Percentiles rank a stretch among this genome's conserved stretches.
Evolutionary conservation across 2,113 vertebrate genomes (phyloP).

Genomic region (Dryoscopus gambensis): DNA sequence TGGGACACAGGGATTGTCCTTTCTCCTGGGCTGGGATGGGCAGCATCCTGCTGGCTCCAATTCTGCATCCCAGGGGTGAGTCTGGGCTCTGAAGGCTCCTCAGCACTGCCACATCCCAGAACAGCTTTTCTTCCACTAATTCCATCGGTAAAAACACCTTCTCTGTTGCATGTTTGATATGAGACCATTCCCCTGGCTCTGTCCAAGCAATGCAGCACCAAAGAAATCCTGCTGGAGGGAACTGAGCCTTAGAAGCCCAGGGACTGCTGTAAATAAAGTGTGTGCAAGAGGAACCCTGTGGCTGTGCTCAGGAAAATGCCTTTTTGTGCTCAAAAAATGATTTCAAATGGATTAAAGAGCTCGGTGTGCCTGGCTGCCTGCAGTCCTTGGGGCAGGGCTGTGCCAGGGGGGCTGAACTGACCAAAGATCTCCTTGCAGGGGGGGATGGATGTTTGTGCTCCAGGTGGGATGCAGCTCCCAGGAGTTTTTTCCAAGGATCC

Average conservation of each 20-base stretch:
- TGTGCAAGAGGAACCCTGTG: not conserved
- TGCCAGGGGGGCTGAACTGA: not conserved
- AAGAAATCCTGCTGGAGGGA: not conserved
- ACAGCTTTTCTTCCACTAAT: not conserved
- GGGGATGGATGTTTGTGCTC: not conserved
- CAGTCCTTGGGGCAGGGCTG: not conserved
- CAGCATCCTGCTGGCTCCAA: not conserved
- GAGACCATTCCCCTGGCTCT: not conserved
- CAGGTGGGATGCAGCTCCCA: not conserved
- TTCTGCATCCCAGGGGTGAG: not conserved
- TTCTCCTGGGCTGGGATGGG: not conserved
- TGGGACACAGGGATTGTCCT: accelerated
- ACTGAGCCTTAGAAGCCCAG: not conserved
- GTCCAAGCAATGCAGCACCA: not conserved
- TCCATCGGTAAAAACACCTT: not conserved
- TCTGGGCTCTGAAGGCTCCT: not conserved
- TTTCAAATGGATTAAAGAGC: not conserved
- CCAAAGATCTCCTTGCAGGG: not conserved
- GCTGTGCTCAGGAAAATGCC: not conserved
- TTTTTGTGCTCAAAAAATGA: not conserved
- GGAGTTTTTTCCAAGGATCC: not conserved
- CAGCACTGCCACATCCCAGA: not conserved
- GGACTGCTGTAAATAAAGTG: not conserved
- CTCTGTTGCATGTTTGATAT: not conserved
- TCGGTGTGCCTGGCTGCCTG: not conserved